Evolutionary conservation across 2,113 vertebrate genomes (phyloP).

Genomic region (Martes martes): DNA sequence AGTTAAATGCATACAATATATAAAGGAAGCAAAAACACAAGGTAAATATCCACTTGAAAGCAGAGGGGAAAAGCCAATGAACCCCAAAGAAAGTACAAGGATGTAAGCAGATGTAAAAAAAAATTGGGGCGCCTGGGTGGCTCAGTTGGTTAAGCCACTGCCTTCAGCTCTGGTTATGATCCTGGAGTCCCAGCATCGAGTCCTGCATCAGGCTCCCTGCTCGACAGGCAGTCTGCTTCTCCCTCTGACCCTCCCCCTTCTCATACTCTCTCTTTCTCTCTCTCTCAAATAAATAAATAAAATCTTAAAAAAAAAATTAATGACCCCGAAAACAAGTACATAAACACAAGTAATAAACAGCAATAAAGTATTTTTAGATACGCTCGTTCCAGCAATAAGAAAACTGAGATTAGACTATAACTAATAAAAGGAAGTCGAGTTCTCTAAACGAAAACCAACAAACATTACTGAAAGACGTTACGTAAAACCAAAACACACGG

Average conservation of each 20-base stretch:
- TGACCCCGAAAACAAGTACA: not conserved
- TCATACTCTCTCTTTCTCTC: no score
- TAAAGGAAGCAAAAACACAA: not conserved
- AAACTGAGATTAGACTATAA: not conserved
- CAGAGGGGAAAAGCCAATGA: not conserved
- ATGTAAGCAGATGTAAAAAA: not conserved
- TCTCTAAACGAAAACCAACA: not conserved
- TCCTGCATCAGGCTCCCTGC: no score
- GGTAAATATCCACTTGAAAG: not conserved
- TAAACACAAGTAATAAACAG: not conserved
- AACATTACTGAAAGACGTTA: not conserved
- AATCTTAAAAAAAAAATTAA: not conserved
- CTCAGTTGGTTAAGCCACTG: no score
- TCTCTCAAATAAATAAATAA: no score
- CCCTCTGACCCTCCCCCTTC: no score
- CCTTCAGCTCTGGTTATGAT: no score
- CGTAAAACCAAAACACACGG: not conserved
- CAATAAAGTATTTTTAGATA: not conserved
- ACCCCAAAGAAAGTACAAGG: not conserved
- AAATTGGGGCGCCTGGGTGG: no score
- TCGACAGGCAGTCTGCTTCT: no score
- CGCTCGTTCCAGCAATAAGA: not conserved
- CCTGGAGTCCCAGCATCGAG: no score
- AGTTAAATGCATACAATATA: not conserved
- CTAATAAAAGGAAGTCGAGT: not conserved